phyloP scores from a whole-genome alignment of 1,140 invertebrate genomes.

The Zaprionus vittiger region DNA sequence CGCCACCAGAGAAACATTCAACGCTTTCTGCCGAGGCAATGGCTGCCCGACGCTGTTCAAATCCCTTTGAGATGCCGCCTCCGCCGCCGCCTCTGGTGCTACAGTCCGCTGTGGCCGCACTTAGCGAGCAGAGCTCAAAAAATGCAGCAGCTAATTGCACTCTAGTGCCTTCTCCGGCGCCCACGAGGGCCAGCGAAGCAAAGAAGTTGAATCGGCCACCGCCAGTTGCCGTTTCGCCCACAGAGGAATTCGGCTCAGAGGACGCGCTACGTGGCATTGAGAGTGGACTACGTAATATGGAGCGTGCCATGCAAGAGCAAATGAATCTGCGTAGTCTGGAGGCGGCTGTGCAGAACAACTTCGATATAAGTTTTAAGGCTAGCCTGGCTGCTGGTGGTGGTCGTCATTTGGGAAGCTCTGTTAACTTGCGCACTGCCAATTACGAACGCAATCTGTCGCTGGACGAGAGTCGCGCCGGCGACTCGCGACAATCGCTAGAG shows the following conservation, averaged over 20 bases:
- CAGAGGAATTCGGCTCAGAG: constrained; percentile 82
- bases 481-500: constrained; percentile 74
- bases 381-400: constrained; percentile 61
- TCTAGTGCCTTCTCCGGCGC: constrained; percentile 73
- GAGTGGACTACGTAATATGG: constrained; percentile 83
- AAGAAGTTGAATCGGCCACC: constrained; percentile 65
- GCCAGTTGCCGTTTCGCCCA: constrained; percentile 59
- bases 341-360: constrained; percentile 76
- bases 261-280: constrained; percentile 83
- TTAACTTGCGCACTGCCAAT: constrained; percentile 65
- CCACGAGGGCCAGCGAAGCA: constrained; percentile 71
- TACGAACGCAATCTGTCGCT: constrained; percentile 77
- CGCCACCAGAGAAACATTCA: constrained; percentile 72
- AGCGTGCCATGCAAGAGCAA: constrained; percentile 84
- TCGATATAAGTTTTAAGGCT: constrained; percentile 79
- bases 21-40: constrained; percentile 67
- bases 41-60: constrained; percentile 67
- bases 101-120: constrained; percentile 64
- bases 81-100: constrained; percentile 63
- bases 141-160: constrained; percentile 45
- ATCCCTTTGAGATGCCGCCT: constrained; percentile 78
- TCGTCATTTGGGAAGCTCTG: constrained; percentile 65
- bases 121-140: constrained; percentile 70
- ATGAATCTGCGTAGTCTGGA: constrained; percentile 82
- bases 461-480: constrained; percentile 69